Base-by-base conservation (phyloP, 2,888 invertebrate genomes). In the Pseudoips prasinana region DNA sequence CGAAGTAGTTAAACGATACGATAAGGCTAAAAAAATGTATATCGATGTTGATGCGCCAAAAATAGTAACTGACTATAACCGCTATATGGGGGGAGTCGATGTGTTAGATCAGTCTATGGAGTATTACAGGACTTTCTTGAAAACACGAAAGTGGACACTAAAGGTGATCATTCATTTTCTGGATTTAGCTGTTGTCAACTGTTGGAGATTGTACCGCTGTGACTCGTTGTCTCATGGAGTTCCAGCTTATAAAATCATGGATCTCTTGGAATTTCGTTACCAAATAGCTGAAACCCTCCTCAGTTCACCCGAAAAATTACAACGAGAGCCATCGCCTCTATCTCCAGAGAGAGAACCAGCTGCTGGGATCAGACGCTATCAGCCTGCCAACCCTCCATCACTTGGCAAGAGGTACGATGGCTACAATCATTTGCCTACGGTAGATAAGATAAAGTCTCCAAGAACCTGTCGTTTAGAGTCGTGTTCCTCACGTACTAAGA, bases 31-130 rank as follows among this genome's bases (percentile, higher is more conserved):
- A n/a, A n/a, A n/a, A n/a, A n/a, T n/a, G n/a, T n/a, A n/a, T n/a
- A n/a, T n/a, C n/a, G 14, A 14, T 14, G 14, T 14, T 3, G 3
- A 3, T 2, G 14, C 14, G 2, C 5, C 5, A 3, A 14, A 14
- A 14, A 14, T 14, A 3, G 5, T 14, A 3, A 2, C 3, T 3
- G 3, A 70, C 70, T 64, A 58, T 64, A 20, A 20, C 7, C 20
- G 7, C 2, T 2, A 7, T 7, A 20, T 20, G 20, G 55, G 51
- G 30, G 35, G 30, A 28, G 33, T 29, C 26, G 22, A 18, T 24
- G 24, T 32, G 36, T 33, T 17, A 10, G 22, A 3, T 6, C 7
- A 10, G n/a, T n/a, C n/a, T 14, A 10, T 24, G 8, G 6, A 22
- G 8, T 22, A 7, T 8, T 22, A 22, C 7, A 2, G 22, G 2